Conservation (phyloP, 2,113 vertebrate genomes). For the Austrofundulus limnaeus region DNA sequence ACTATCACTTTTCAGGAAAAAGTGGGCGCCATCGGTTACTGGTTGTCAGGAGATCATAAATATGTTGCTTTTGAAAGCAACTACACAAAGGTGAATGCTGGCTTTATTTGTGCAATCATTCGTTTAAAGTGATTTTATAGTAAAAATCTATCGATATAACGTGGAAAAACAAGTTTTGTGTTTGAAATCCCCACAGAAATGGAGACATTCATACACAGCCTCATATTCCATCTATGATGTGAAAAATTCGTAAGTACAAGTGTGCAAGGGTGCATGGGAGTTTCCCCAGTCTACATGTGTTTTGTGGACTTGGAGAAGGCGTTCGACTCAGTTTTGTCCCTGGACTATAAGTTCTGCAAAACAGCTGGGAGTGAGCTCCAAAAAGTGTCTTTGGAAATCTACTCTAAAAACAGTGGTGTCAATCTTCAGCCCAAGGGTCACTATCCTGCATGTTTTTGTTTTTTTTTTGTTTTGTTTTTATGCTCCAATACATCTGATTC, state of each 20-base stretch:
- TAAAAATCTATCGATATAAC: background rate
- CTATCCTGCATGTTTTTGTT: too few species aligned
- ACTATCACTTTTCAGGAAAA: constrained; percentile 75
- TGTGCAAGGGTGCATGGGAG: too few species aligned
- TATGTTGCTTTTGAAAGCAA: constrained; percentile 92
- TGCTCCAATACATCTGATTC: too few species aligned
- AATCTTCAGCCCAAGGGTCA: too few species aligned
- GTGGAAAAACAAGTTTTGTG: constrained; percentile 8
- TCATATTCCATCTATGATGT: constrained; percentile 90
- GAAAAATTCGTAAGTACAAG: constrained; percentile 80
- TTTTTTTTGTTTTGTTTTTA: too few species aligned
- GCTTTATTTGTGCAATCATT: background rate
- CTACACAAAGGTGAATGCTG: constrained; percentile 86
- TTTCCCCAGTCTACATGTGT: too few species aligned
- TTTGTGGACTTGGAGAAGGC: background rate
- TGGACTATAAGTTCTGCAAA: too few species aligned
- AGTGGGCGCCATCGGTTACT: constrained; percentile 87
- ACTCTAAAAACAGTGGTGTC: too few species aligned
- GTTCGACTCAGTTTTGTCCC: too few species aligned
- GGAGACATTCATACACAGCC: constrained; percentile 92
- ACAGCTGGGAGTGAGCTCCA: too few species aligned
- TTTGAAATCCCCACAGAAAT: constrained; percentile 81
- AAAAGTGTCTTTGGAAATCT: too few species aligned
- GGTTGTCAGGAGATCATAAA: constrained; percentile 85
- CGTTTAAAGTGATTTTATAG: background rate